phyloP scores from a whole-genome alignment of 2,797 vertebrate species.

The Pantherophis vulpinus region DNA sequence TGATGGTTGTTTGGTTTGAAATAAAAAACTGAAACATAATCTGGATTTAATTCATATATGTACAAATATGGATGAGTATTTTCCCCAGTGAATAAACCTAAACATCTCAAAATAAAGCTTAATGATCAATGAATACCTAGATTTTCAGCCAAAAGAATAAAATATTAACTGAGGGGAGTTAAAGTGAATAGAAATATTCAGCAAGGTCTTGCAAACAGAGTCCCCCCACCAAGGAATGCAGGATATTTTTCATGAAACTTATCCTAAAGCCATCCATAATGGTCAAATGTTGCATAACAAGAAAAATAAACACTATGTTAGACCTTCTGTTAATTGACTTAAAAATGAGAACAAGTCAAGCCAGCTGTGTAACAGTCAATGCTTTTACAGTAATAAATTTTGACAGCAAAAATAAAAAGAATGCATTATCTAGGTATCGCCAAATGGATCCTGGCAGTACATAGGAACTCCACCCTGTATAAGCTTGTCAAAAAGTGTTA shows the following conservation, averaged over 20 bases:
- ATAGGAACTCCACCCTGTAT: conserved; percentile 71
- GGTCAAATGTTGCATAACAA: conserved; percentile 54
- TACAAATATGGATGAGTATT: neutral
- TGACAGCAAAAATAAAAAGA: conserved; percentile 78
- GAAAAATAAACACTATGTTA: conserved; percentile 63
- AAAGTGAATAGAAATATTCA: conserved; percentile 48
- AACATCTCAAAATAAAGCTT: neutral
- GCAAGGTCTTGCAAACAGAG: conserved; percentile 46
- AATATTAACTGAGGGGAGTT: conserved; percentile 23
- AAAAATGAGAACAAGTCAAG: conserved; percentile 67
- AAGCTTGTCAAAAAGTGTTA: conserved; percentile 84
- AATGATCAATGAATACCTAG: conserved; percentile 7
- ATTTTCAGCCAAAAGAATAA: conserved; percentile 7
- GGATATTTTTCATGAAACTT: conserved; percentile 48
- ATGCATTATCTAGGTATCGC: conserved; percentile 70
- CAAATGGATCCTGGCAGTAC: conserved; percentile 71
- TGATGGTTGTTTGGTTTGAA: neutral
- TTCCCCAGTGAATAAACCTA: neutral
- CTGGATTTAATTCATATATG: neutral
- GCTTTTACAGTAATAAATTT: conserved; percentile 73
- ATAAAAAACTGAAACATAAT: conserved; percentile 20
- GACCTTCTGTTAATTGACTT: conserved; percentile 67
- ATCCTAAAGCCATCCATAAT: conserved; percentile 46
- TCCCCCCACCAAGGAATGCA: conserved; percentile 42
- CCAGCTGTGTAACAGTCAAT: conserved; percentile 70